Conservation (phyloP, 2,113 vertebrate species). For the Strigops habroptila region DNA sequence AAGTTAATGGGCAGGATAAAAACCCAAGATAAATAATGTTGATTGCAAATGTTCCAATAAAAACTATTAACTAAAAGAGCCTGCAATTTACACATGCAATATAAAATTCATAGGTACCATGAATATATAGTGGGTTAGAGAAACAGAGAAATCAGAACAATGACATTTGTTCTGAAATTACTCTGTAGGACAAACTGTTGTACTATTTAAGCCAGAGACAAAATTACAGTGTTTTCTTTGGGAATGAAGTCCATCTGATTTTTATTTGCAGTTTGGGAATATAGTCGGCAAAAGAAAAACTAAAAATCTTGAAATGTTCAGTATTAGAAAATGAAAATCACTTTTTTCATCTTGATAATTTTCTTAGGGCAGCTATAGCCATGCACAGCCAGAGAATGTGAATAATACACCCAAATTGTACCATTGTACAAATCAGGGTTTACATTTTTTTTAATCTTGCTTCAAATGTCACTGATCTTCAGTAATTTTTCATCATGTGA, state of each 20-base stretch:
- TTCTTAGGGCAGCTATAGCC: background rate
- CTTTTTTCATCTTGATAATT: background rate
- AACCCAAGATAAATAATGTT: background rate
- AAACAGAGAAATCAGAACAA: background rate
- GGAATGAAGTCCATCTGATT: background rate
- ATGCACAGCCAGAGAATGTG: background rate
- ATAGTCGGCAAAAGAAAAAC: background rate
- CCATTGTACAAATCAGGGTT: background rate
- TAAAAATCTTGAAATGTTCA: background rate
- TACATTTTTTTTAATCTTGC: background rate
- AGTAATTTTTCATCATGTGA: background rate
- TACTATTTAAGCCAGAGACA: background rate
- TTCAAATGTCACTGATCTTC: background rate
- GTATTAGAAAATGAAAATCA: background rate
- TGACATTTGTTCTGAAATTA: background rate
- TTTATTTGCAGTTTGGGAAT: background rate
- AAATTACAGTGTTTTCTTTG: background rate
- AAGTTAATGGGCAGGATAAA: background rate
- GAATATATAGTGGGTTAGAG: background rate
- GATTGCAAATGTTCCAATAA: background rate
- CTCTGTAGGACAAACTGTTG: background rate
- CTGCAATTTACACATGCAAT: background rate
- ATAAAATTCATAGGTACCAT: background rate
- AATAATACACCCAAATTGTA: background rate
- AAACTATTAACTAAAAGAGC: background rate